Percentiles rank a stretch among this genome's conserved stretches.
phyloP scores from a whole-genome alignment of 2,888 invertebrate species.

The Drosophila borealis region DNA sequence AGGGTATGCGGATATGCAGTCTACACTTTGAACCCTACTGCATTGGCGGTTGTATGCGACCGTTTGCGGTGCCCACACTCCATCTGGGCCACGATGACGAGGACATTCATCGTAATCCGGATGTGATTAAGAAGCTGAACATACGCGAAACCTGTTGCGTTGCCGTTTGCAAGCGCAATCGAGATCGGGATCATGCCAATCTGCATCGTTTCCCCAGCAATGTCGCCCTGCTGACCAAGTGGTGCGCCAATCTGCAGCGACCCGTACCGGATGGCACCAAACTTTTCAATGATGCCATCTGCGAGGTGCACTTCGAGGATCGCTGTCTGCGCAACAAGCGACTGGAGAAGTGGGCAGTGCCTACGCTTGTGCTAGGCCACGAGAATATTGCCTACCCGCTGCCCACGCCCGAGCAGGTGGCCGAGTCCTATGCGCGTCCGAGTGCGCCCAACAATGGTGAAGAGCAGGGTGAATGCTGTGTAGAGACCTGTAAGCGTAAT shows the following conservation, averaged over 20 bases:
- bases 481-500: constrained; percentile 78
- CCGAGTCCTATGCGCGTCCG: constrained; percentile 73
- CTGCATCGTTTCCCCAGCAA: constrained; percentile 82
- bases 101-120: constrained; percentile 80
- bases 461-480: constrained; percentile 82
- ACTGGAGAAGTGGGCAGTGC: constrained; percentile 81
- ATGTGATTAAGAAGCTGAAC: constrained; percentile 82
- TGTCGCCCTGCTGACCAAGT: constrained; percentile 71
- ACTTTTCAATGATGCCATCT: constrained; percentile 82
- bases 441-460: constrained; percentile 76
- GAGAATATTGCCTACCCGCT: constrained; percentile 69
- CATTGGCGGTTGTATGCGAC: constrained; percentile 82
- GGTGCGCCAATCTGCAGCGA: constrained; percentile 80
- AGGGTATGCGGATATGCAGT: constrained; percentile 81
- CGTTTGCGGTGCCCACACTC: constrained; percentile 81
- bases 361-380: constrained; percentile 73
- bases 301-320: constrained; percentile 81
- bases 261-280: constrained; percentile 79
- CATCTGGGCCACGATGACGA: constrained; percentile 79
- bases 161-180: constrained; percentile 76
- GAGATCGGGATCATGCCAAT: constrained; percentile 82
- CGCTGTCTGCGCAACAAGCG: constrained; percentile 81
- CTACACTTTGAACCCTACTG: constrained; percentile 81
- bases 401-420: constrained; percentile 76
- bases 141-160: constrained; percentile 82